These are phyloP conservation scores for Haliclona indistincta DNA, from an alignment of 37 sponge, comb jelly and placozoan genomes.

Conservation along the genomic window DNA sequence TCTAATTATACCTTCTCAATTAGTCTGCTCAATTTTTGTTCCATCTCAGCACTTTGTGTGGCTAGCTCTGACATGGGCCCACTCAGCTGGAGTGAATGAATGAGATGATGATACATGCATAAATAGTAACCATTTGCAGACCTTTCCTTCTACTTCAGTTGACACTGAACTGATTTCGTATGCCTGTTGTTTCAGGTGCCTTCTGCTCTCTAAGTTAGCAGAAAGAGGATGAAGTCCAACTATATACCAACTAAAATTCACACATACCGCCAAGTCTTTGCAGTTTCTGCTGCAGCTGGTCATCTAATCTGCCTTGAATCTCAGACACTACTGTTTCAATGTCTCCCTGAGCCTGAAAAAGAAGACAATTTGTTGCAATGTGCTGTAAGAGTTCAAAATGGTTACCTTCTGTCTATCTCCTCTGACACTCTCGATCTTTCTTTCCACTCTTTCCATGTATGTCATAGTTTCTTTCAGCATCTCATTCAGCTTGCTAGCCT, in stretches of 20 bases:
- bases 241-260: no score
- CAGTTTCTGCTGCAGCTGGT: slow-evolving; percentile 27
- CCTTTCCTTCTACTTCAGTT: slow-evolving; percentile 36
- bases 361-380: neutral
- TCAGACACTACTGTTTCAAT: slow-evolving; percentile 18
- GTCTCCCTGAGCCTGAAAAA: slow-evolving; percentile 13
- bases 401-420: neutral
- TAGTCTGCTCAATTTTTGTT: slow-evolving; percentile 3
- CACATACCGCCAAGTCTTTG: slow-evolving; percentile 23
- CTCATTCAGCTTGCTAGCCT: slow-evolving; percentile 43
- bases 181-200: slow-evolving; percentile 19
- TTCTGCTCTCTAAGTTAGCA: slow-evolving; percentile 7
- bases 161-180: slow-evolving; percentile 26
- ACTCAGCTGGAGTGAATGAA: slow-evolving; percentile 7
- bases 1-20: slow-evolving; percentile 4
- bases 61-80: slow-evolving; percentile 27
- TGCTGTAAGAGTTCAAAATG: neutral
- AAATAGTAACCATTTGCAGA: neutral
- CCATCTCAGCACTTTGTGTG: slow-evolving; percentile 26
- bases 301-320: slow-evolving; percentile 31
- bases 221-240: neutral
- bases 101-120: neutral
- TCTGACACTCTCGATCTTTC: slow-evolving; percentile 42
- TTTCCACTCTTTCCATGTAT: slow-evolving; percentile 45
- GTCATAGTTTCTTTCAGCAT: slow-evolving; percentile 31